A percentile compares a stretch with the other conserved stretches of the same genome.
phyloP scores from a whole-genome alignment of 1,140 invertebrate species.

The Ceratoteleas bidentatus region DNA sequence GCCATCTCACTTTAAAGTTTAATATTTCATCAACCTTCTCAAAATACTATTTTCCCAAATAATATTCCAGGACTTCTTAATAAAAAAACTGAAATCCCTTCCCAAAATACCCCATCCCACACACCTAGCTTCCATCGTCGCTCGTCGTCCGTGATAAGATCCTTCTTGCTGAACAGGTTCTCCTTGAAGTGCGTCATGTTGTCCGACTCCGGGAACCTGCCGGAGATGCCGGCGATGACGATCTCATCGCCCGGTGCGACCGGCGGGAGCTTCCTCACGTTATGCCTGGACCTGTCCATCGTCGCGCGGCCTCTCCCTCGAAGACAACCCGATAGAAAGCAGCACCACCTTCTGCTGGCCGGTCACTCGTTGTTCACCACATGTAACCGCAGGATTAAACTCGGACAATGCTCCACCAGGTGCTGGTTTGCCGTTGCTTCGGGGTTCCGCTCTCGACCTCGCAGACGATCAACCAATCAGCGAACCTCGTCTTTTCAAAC shows the following conservation, averaged over 20 bases:
- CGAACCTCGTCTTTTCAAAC: constrained; percentile 15
- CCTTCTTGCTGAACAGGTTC: constrained; percentile 88
- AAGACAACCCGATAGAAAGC: constrained; percentile 48
- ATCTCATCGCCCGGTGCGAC: constrained; percentile 87
- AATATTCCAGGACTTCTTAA: too few species aligned
- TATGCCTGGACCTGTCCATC: constrained; percentile 28
- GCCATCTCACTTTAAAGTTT: too few species aligned
- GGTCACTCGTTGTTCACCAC: constrained; percentile 55
- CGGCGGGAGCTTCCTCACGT: constrained; percentile 23
- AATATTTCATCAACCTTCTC: too few species aligned
- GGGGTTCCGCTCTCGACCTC: background rate
- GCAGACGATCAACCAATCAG: background rate
- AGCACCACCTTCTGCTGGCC: constrained; percentile 27
- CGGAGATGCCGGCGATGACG: constrained; percentile 90
- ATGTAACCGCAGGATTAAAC: constrained; percentile 29
- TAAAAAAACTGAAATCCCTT: too few species aligned
- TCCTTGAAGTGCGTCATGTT: constrained; percentile 90
- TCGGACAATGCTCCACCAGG: background rate
- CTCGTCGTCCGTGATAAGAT: constrained; percentile 90
- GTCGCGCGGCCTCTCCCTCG: constrained; percentile 23
- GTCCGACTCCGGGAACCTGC: constrained; percentile 92
- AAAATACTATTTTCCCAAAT: background rate
- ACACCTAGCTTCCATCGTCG: constrained; percentile 88
- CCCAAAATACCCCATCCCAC: too few species aligned
- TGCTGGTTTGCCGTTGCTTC: background rate